Evolutionary conservation across 2,888 invertebrate species (phyloP), one percentile per base, ranked within the genome.

Genomic region (Craniophora ligustri): DNA sequence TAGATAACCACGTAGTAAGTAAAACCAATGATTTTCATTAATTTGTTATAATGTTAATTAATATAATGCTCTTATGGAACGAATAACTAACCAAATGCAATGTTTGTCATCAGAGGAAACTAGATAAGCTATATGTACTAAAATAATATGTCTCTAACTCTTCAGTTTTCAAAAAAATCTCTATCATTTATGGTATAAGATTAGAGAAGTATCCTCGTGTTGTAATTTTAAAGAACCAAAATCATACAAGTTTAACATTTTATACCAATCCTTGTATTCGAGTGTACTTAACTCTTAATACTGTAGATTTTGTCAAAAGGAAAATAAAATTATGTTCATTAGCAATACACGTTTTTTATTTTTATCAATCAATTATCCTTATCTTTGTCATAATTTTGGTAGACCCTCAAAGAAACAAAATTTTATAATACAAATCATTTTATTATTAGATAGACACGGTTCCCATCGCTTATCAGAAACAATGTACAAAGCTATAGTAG

Each of bases 401-500:
- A 14, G 28, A 48, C 15, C 35, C 34, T 19, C 65, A 83, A 80
- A 73, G 74, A 88, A 87, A 87, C 78, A 73, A 81, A 40, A 58
- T 53, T 6, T 68, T 92, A 95, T 95, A 95, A 95, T 95, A 95
- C 95, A 95, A 95, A 95, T 95, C 95, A 95, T 95, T 95, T 94
- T 94, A 94, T 94, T 94, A 94, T 94, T 94, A 94, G 94, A 95
- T 95, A 95, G 95, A 95, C 95, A 95, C 95, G 95, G 94, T 95
- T 95, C 94, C 95, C 94, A 94, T 93, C 94, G 95, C 95, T 95
- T 95, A 95, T 94, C 94, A 94, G 94, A 95, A 95, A 94, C 93
- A 95, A 94, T 95, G 95, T 95, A 95, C 95, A 95, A 95, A 95
- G 95, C 95, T 95, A 95, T 94, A 94, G 92, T 93, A 93, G 93